Base-by-base conservation (phyloP, 2,797 vertebrate genomes). In the Fundulus diaphanus region DNA sequence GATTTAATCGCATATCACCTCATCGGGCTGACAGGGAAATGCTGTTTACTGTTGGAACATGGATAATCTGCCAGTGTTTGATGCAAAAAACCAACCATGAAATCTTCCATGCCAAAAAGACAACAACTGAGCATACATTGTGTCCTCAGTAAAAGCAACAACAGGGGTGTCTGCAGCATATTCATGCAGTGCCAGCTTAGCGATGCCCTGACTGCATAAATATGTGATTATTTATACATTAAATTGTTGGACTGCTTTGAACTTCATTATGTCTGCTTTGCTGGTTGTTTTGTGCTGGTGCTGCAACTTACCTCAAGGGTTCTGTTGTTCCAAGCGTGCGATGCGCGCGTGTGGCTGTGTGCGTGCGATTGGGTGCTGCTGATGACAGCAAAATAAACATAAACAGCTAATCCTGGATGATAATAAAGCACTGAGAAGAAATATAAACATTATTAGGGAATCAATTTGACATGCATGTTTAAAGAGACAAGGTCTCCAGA, bases 401-500 rank as follows among this genome's bases (percentile, higher is more conserved):
- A 87, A 90, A 89, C 87, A 90, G 81, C 88, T 93, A 92, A 95
- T 94, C 89, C 88, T 27, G 76, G 70, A 82, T 80, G 87, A 92
- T 94, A 91, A 93, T 88, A 90, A 86, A 90, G 84, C 85, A 76
- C 85, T 86, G 89, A 87, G 83, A 90, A 82, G 88, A 92, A 89
- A 92, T 82, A 85, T 85, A 88, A 92, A 91, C 90, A 94, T 93
- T 93, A 92, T 94, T 88, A 92, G 85, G 86, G 89, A 93, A 91
- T 93, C 89, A 90, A 94, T 93, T 94, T 92, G 92, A 94, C 92
- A 89, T 82, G 87, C 88, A 81, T 86, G 88, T 93, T 91, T 87
- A 89, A 90, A 85, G 87, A 88, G 87, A 92, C 86, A 84, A 88
- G 83, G 91, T 93, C 92, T 90, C 89, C 87, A 89, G 92, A 93